Evolutionary conservation across 2,888 invertebrate species (phyloP).

Genomic region (Megamerina dolium): DNA sequence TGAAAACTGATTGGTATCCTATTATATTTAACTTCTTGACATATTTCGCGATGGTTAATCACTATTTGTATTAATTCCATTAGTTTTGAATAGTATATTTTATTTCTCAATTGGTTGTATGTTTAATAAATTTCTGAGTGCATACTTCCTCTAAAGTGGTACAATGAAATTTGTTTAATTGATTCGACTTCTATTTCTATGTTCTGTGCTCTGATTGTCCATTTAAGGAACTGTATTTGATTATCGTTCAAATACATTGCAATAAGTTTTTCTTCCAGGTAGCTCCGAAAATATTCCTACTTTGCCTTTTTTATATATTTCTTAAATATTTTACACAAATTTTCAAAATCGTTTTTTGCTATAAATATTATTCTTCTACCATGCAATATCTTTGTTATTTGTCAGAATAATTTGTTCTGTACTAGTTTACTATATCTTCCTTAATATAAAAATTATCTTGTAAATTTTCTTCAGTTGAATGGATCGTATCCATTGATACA

Average conservation of each 20-base stretch:
- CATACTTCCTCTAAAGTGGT: conserved; percentile 20
- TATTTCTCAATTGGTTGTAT: conserved; percentile 21
- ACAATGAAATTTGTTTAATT: conserved; percentile 20
- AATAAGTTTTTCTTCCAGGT: conserved; percentile 19
- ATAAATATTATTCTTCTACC: conserved; percentile 19
- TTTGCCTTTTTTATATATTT: conserved; percentile 20
- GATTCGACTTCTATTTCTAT: conserved; percentile 20
- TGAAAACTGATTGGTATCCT: conserved; percentile 15
- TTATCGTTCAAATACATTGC: conserved; percentile 21
- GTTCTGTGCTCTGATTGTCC: conserved; percentile 20
- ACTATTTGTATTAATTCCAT: conserved; percentile 19
- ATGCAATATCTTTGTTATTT: conserved; percentile 12
- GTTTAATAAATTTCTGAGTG: conserved; percentile 23
- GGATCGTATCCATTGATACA: conserved; percentile 11
- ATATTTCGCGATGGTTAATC: conserved; percentile 19
- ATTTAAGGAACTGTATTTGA: conserved; percentile 20
- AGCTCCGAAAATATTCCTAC: conserved; percentile 20
- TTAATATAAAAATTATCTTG: too few species aligned
- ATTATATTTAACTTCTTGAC: conserved; percentile 19
- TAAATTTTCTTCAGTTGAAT: conserved; percentile 9
- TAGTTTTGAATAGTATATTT: conserved; percentile 22
- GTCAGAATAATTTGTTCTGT: conserved; percentile 14
- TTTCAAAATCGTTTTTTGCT: conserved; percentile 16
- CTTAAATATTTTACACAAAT: conserved; percentile 16
- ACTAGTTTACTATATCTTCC: too few species aligned